These are phyloP conservation scores for Silurus lanzhouensis DNA, from an alignment of 2,797 vertebrate genomes.

Conservation along the genomic window DNA sequence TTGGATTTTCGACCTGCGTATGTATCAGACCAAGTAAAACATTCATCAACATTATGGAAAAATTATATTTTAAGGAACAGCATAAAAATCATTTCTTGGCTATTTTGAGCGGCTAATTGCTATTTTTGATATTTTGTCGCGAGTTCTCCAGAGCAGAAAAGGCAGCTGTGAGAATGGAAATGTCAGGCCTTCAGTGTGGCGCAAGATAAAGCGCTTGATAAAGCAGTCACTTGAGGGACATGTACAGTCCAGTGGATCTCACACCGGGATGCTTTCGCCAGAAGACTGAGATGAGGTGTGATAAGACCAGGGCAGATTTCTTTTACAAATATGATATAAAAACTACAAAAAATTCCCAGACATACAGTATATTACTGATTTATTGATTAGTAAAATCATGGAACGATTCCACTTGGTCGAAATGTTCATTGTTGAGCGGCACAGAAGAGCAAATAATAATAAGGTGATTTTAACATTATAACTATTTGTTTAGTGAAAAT, in stretches of 20 bases:
- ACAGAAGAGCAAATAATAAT: background rate
- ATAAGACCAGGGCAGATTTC: background rate
- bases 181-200: conserved; percentile 27
- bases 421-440: background rate
- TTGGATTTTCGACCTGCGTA: conserved; percentile 13
- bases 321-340: no score
- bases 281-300: background rate
- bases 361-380: background rate
- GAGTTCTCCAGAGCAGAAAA: conserved; percentile 25
- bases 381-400: background rate
- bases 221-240: conserved; percentile 9
- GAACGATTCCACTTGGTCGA: background rate
- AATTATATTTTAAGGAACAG: background rate
- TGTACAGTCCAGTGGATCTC: conserved; percentile 6
- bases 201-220: conserved; percentile 12
- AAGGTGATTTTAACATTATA: no score
- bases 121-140: conserved; percentile 26
- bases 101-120: conserved; percentile 17
- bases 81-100: conserved; percentile 21
- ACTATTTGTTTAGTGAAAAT: background rate
- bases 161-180: conserved; percentile 27
- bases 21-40: conserved; percentile 52
- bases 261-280: background rate
- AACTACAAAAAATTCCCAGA: no score
- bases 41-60: conserved; percentile 53